A percentile compares a stretch with the other conserved stretches of the same genome.
These are phyloP conservation scores for Heteropelma amictum DNA, from an alignment of 2,888 invertebrate genomes.

Conservation along the genomic window DNA sequence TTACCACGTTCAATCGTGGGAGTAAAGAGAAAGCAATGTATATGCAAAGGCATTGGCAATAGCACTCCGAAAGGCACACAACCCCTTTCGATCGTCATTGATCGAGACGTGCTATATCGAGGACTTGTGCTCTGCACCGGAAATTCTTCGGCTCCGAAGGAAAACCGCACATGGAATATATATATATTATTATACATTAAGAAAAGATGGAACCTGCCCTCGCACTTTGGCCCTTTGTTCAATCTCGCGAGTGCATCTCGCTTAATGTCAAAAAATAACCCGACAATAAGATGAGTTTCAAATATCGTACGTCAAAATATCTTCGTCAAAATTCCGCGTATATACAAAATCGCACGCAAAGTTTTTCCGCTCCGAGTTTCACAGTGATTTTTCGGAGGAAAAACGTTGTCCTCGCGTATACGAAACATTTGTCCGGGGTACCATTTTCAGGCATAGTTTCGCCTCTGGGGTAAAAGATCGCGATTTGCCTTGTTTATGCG, in stretches of 20 bases:
- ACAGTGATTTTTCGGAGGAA: no score
- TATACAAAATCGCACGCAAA: no score
- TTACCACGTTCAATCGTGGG: slow-evolving; percentile 31
- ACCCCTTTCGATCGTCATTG: slow-evolving; percentile 27
- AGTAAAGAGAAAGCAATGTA: neutral
- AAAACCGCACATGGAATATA: neutral
- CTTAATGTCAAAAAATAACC: no score
- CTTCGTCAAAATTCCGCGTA: no score
- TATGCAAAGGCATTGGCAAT: slow-evolving; percentile 1
- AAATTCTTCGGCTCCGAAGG: neutral
- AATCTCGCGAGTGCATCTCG: no score
- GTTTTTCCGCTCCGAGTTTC: no score
- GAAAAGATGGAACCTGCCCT: no score
- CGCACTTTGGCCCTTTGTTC: no score
- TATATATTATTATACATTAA: no score
- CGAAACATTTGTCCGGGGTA: neutral
- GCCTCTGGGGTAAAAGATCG: slow-evolving; percentile 64
- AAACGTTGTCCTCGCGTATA: neutral
- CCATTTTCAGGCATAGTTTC: slow-evolving; percentile 38
- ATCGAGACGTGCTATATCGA: slow-evolving; percentile 6
- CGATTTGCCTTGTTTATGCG: slow-evolving; percentile 72
- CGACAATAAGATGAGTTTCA: no score
- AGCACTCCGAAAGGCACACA: slow-evolving; percentile 7
- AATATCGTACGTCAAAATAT: no score
- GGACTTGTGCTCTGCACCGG: neutral